Percentiles rank a stretch among this genome's conserved stretches.
Conservation (phyloP, 2,113 vertebrate genomes). For the Tympanuchus pallidicinctus region DNA sequence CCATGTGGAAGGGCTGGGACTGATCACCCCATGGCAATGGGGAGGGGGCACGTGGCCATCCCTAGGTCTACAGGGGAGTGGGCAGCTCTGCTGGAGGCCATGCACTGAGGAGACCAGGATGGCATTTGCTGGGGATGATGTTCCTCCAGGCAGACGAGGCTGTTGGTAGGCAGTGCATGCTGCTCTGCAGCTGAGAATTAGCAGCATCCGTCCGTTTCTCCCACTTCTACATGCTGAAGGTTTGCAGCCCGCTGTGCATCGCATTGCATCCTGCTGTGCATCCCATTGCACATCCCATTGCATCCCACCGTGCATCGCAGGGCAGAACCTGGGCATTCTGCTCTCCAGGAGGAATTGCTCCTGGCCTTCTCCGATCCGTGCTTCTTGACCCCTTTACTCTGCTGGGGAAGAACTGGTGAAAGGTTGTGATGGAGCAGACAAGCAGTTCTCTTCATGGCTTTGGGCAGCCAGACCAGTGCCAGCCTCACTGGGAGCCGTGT, state of each 20-base stretch:
- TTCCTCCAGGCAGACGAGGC: neutral
- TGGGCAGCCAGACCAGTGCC: slow-evolving; percentile 16
- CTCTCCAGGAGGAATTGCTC: neutral
- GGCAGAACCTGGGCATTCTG: neutral
- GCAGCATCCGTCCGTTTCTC: neutral
- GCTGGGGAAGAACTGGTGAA: rapidly evolving
- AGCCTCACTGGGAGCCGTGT: slow-evolving; percentile 59
- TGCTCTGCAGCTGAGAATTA: neutral
- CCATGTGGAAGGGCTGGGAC: neutral
- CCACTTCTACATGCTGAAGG: neutral
- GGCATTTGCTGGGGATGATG: neutral
- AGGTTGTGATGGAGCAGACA: neutral
- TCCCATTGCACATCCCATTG: neutral
- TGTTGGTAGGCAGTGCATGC: neutral
- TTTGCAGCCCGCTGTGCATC: neutral
- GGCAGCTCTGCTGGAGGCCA: neutral
- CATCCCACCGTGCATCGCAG: neutral
- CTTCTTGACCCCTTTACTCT: neutral
- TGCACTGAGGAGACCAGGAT: rapidly evolving
- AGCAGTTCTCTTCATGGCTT: neutral
- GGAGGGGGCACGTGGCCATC: neutral
- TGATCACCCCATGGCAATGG: neutral
- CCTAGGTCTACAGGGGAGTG: neutral
- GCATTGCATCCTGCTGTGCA: neutral
- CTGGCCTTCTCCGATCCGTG: rapidly evolving